A percentile compares a stretch with the other conserved stretches of the same genome.
phyloP scores from a whole-genome alignment of 1,140 invertebrate genomes.

The Apis laboriosa region DNA sequence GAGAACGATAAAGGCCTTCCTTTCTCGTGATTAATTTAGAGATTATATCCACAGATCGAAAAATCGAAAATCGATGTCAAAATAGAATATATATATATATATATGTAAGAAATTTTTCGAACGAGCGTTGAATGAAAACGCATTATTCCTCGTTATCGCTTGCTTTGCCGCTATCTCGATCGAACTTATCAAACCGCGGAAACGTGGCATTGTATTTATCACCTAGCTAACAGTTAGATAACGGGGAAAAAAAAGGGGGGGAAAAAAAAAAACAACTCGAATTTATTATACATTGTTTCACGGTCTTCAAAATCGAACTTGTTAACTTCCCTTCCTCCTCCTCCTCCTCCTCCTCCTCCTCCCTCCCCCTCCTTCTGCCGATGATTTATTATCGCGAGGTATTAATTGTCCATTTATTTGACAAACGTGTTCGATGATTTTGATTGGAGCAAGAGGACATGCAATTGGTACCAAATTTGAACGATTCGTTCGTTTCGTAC shows the following conservation, averaged over 20 bases:
- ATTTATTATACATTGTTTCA: too few species aligned
- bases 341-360: neutral
- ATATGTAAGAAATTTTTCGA: neutral
- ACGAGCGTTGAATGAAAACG: slow-evolving; percentile 30
- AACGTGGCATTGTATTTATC: slow-evolving; percentile 54
- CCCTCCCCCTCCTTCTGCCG: too few species aligned
- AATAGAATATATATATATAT: neutral
- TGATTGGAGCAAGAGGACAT: neutral
- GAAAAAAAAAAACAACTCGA: too few species aligned
- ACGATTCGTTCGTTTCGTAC: neutral
- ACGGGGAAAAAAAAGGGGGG: neutral
- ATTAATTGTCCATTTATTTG: slow-evolving; percentile 9
- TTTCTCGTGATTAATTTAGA: slow-evolving; percentile 33
- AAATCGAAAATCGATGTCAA: neutral
- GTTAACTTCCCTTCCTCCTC: neutral
- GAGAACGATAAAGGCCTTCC: slow-evolving; percentile 29
- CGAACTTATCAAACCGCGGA: slow-evolving; percentile 57
- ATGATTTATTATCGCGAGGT: neutral
- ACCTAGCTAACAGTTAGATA: slow-evolving; percentile 47
- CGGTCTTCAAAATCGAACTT: too few species aligned
- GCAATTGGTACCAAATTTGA: slow-evolving; percentile 4
- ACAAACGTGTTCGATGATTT: neutral
- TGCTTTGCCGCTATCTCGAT: slow-evolving; percentile 48
- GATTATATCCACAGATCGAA: neutral
- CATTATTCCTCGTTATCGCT: slow-evolving; percentile 36